Conservation (phyloP, 2,797 vertebrate genomes). For the Thalassophryne amazonica region DNA sequence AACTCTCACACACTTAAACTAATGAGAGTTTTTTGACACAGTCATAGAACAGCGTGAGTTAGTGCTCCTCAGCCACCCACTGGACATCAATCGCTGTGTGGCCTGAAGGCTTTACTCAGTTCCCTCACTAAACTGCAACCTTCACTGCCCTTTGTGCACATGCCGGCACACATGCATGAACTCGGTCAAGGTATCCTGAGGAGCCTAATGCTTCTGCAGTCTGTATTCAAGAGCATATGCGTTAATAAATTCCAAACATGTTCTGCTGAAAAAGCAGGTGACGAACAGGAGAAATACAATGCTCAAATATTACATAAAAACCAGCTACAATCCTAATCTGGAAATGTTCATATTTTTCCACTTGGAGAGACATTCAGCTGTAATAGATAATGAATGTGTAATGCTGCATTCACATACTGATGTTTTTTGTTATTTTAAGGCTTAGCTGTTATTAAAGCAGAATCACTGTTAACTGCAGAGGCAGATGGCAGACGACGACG, state of each 20-base stretch:
- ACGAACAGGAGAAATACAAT: background rate
- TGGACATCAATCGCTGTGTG: slow-evolving; percentile 45
- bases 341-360: too few species aligned
- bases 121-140: slow-evolving; percentile 34
- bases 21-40: slow-evolving; percentile 68
- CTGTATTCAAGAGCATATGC: background rate
- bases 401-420: too few species aligned
- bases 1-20: slow-evolving; percentile 61
- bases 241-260: background rate
- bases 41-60: slow-evolving; percentile 47
- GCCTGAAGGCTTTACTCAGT: slow-evolving; percentile 50
- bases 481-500: too few species aligned
- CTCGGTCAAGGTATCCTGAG: background rate
- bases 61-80: slow-evolving; percentile 41
- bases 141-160: slow-evolving; percentile 11
- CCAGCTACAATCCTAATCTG: too few species aligned
- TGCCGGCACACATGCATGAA: background rate
- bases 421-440: too few species aligned
- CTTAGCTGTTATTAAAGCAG: too few species aligned
- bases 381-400: too few species aligned
- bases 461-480: too few species aligned
- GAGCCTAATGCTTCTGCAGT: slow-evolving; percentile 1
- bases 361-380: too few species aligned
- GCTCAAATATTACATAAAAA: too few species aligned
- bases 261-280: background rate